Percentiles rank a stretch among this genome's conserved stretches.
phyloP scores from a whole-genome alignment of 2,113 vertebrate species.

The Clinocottus analis region DNA sequence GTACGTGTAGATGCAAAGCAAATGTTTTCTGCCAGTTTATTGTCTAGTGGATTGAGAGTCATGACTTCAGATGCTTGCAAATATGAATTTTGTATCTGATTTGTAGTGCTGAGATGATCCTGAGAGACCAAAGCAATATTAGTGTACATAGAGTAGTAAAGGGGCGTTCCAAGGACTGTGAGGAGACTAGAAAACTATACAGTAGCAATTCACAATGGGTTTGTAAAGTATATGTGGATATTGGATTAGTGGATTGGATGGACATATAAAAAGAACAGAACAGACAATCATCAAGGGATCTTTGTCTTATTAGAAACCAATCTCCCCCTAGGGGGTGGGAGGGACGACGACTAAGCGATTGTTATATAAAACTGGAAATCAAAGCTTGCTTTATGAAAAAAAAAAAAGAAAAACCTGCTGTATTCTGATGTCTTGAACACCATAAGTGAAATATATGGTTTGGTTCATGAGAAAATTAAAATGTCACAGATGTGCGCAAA shows the following conservation, averaged over 20 bases:
- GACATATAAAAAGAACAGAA: neutral
- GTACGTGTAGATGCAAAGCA: slow-evolving; percentile 41
- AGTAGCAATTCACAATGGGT: slow-evolving; percentile 13
- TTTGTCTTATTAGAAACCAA: too few species aligned
- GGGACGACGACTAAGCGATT: too few species aligned
- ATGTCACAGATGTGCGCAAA: too few species aligned
- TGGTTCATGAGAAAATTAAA: too few species aligned
- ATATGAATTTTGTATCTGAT: slow-evolving; percentile 58
- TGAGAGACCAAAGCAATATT: slow-evolving; percentile 54
- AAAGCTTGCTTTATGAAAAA: too few species aligned
- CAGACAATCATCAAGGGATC: neutral
- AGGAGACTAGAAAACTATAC: slow-evolving; percentile 24
- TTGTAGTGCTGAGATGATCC: slow-evolving; percentile 46
- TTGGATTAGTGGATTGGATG: slow-evolving; percentile 1
- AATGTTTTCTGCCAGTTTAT: slow-evolving; percentile 49
- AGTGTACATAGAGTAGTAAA: slow-evolving; percentile 55
- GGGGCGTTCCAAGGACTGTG: slow-evolving; percentile 35
- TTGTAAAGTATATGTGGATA: slow-evolving; percentile 3
- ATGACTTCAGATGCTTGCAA: slow-evolving; percentile 52
- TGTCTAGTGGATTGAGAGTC: slow-evolving; percentile 54
- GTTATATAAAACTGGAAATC: too few species aligned
- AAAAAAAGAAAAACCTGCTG: too few species aligned
- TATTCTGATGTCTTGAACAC: too few species aligned
- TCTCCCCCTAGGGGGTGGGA: too few species aligned
- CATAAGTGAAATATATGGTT: too few species aligned